A percentile compares a stretch with the other conserved stretches of the same genome.
Conservation (phyloP, 1,140 invertebrate genomes). For the Conopomorpha cramerella region DNA sequence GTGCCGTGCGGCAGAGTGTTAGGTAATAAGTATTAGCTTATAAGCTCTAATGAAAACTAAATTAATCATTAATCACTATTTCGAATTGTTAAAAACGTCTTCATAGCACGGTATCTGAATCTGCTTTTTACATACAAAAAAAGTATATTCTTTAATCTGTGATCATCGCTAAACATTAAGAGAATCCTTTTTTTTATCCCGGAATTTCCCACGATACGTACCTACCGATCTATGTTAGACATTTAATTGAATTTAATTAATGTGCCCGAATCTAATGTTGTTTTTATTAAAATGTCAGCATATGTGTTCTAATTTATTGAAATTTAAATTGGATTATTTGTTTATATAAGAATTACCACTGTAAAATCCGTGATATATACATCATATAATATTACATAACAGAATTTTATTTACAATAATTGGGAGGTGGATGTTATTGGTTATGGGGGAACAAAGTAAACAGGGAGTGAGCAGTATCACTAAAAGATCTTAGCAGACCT, state of each 20-base stretch:
- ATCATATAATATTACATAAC: constrained; percentile 54
- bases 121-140: constrained; percentile 29
- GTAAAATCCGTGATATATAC: constrained; percentile 59
- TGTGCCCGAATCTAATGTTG: constrained; percentile 46
- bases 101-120: constrained; percentile 56
- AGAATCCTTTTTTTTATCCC: constrained; percentile 42
- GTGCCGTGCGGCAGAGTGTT: constrained; percentile 34
- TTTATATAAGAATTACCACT: constrained; percentile 54
- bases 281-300: constrained; percentile 54
- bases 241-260: constrained; percentile 37
- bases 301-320: constrained; percentile 50
- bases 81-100: constrained; percentile 52
- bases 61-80: constrained; percentile 57
- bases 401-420: constrained; percentile 31
- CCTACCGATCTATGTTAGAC: constrained; percentile 26
- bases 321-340: constrained; percentile 53
- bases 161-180: constrained; percentile 56
- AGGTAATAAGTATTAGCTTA: constrained; percentile 45
- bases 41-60: constrained; percentile 56
- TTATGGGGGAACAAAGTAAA: too few species aligned
- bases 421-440: too few species aligned
- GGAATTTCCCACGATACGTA: constrained; percentile 28
- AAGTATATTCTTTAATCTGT: constrained; percentile 55
- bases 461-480: too few species aligned
- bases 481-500: too few species aligned